phyloP scores from a whole-genome alignment of 1,140 invertebrate species.

The Drosophila takahashii region DNA sequence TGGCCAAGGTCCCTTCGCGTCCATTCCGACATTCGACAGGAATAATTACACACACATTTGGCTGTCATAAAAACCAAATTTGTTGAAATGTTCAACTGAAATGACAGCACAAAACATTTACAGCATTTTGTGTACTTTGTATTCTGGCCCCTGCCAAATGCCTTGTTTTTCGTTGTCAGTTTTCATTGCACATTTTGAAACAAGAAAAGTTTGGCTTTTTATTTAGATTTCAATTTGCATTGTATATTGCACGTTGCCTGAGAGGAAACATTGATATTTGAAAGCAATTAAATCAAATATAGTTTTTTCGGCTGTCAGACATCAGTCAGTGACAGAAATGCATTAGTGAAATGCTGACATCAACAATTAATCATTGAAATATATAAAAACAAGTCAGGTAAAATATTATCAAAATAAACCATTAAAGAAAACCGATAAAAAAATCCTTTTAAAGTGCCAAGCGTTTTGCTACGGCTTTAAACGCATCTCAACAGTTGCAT shows the following conservation, averaged over 20 bases:
- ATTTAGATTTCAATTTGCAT: conserved; percentile 17
- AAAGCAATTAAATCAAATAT: neutral
- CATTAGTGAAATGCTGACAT: conserved; percentile 3
- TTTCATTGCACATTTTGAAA: conserved; percentile 4
- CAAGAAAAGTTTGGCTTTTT: neutral
- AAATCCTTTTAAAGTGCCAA: neutral
- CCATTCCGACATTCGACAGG: conserved; percentile 51
- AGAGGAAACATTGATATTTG: neutral
- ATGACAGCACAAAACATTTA: conserved; percentile 29
- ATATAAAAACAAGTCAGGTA: neutral
- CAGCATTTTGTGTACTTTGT: conserved; percentile 24
- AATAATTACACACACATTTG: conserved; percentile 52
- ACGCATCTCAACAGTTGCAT: neutral
- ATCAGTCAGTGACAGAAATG: conserved; percentile 4
- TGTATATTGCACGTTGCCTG: neutral
- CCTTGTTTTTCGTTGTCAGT: conserved; percentile 16
- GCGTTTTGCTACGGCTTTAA: neutral
- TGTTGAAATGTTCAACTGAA: conserved; percentile 46
- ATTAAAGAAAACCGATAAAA: neutral
- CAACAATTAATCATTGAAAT: neutral
- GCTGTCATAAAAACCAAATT: conserved; percentile 47
- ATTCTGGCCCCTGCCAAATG: neutral
- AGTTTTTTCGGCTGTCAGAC: neutral
- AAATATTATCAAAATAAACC: neutral
- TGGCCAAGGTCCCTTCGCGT: conserved; percentile 32